Conservation (phyloP, 2,113 vertebrate genomes). For the Melanotaenia duboulayi region DNA sequence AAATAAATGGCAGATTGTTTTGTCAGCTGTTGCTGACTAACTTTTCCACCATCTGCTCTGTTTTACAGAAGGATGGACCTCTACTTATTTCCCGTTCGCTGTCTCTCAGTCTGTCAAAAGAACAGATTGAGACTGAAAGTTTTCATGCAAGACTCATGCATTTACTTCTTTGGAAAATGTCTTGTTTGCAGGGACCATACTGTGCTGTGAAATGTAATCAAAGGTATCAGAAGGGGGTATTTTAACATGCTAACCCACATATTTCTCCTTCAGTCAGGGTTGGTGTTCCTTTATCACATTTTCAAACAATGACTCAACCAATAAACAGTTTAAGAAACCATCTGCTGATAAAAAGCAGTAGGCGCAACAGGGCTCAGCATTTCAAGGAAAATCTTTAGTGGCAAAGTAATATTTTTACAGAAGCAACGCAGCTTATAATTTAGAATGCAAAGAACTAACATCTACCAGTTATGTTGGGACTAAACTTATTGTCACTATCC, state of each 20-base stretch:
- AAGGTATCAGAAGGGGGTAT: constrained; percentile 1
- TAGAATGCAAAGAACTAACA: too few species aligned
- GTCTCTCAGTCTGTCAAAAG: constrained; percentile 35
- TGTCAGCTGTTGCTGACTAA: constrained; percentile 60
- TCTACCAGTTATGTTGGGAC: too few species aligned
- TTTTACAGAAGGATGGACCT: constrained; percentile 47
- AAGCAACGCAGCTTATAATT: too few species aligned
- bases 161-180: constrained; percentile 23
- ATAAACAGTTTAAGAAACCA: neutral
- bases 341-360: neutral
- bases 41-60: constrained; percentile 68
- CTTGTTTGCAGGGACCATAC: constrained; percentile 1
- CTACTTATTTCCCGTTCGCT: constrained; percentile 22
- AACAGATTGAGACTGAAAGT: constrained; percentile 48
- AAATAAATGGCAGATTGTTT: constrained; percentile 69
- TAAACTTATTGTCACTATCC: too few species aligned
- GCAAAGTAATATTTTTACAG: too few species aligned
- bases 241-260: constrained; percentile 7
- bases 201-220: constrained; percentile 14
- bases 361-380: too few species aligned
- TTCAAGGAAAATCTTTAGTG: too few species aligned
- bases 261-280: neutral
- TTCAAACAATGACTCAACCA: too few species aligned
- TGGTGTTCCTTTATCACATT: too few species aligned
- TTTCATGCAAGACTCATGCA: constrained; percentile 5